phyloP scores from a whole-genome alignment of 2,797 vertebrate genomes.

The Erethizon dorsatum region DNA sequence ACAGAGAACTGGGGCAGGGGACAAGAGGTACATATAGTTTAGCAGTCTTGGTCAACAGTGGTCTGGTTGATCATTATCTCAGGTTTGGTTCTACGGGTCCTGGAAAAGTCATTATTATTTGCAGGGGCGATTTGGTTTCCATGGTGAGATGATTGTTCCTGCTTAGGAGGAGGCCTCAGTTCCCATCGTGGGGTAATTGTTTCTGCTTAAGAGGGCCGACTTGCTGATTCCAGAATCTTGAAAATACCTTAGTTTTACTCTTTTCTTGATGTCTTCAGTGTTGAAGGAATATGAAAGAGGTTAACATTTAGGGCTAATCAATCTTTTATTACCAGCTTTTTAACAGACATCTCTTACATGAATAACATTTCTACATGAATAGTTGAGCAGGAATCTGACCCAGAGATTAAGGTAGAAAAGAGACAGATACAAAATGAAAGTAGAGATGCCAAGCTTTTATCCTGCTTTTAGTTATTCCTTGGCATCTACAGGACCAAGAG shows the following conservation, averaged over 20 bases:
- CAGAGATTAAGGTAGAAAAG: neutral
- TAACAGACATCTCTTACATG: no score
- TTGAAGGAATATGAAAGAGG: neutral
- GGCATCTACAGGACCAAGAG: neutral
- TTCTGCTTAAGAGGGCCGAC: neutral
- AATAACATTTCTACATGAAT: neutral
- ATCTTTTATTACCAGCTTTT: neutral
- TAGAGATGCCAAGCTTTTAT: neutral
- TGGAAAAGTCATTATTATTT: neutral
- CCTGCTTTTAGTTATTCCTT: neutral
- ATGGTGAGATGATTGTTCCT: neutral
- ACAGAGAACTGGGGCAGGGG: neutral
- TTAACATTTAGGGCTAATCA: neutral
- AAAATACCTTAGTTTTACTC: neutral
- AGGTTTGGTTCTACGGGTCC: neutral
- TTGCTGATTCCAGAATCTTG: neutral
- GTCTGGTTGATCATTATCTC: neutral
- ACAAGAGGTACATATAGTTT: no score
- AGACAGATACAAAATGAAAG: neutral
- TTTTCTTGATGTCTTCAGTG: neutral
- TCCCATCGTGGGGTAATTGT: neutral
- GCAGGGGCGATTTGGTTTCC: neutral
- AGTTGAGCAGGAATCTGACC: neutral
- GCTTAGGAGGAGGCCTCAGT: neutral
- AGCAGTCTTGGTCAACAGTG: neutral